Conservation (phyloP, 1,140 invertebrate species). For the Temnothorax curvispinosus region DNA sequence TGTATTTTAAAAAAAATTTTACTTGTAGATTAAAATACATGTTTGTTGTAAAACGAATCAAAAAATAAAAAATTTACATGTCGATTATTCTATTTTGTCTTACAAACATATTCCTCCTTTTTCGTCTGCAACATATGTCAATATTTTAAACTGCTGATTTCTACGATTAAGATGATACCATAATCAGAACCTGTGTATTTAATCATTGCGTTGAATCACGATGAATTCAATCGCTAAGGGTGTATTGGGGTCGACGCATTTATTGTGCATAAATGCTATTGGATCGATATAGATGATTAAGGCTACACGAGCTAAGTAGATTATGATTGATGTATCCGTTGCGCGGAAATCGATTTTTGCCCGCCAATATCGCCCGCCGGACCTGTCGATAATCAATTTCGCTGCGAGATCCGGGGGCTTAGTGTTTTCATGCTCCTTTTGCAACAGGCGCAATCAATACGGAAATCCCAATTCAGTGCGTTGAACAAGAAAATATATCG, state of each 20-base stretch:
- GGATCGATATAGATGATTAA: slow-evolving; percentile 44
- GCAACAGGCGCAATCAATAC: slow-evolving; percentile 37
- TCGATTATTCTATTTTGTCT: neutral
- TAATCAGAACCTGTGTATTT: neutral
- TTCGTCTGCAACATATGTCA: neutral
- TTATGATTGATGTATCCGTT: slow-evolving; percentile 63
- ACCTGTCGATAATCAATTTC: slow-evolving; percentile 66
- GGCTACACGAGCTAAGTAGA: slow-evolving; percentile 40
- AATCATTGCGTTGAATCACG: neutral
- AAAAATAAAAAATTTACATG: too few species aligned
- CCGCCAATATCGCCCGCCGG: neutral
- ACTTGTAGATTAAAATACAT: neutral
- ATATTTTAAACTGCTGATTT: neutral
- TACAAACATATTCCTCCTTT: neutral
- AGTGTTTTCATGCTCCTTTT: slow-evolving; percentile 40
- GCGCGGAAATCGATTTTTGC: slow-evolving; percentile 54
- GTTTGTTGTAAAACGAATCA: neutral
- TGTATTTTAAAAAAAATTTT: neutral
- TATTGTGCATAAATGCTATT: slow-evolving; percentile 14
- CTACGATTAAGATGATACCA: neutral
- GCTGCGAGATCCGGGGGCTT: slow-evolving; percentile 15
- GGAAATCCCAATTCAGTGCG: slow-evolving; percentile 33
- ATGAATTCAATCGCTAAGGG: neutral
- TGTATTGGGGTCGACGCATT: neutral
- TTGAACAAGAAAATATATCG: slow-evolving; percentile 52